phyloP scores from a whole-genome alignment of 2,113 vertebrate species.

The Trinectes maculatus region DNA sequence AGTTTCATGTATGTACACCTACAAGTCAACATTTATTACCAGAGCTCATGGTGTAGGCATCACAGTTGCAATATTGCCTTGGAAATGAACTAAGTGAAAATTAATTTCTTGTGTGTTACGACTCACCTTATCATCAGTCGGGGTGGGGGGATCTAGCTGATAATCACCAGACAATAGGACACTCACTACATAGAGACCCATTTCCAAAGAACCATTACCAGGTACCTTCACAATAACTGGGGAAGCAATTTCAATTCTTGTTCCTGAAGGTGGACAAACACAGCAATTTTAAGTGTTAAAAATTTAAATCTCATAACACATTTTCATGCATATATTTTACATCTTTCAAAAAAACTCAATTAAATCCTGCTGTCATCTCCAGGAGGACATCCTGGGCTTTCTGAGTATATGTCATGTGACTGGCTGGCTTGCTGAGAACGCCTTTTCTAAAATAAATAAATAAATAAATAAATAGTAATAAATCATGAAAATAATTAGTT shows the following conservation, averaged over 20 bases:
- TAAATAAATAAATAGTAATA: too few relatives aligned
- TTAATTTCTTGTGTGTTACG: background rate
- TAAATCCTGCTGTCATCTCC: too few relatives aligned
- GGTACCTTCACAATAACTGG: conserved; percentile 69
- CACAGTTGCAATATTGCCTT: background rate
- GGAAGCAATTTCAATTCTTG: conserved; percentile 75
- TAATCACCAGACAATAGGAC: conserved; percentile 74
- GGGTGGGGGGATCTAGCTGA: conserved; percentile 68
- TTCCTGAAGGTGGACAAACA: conserved; percentile 57
- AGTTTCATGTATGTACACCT: conserved; percentile 70
- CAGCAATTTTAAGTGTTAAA: too few relatives aligned
- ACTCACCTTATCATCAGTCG: conserved; percentile 61
- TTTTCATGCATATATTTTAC: too few relatives aligned
- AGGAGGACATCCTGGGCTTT: too few relatives aligned
- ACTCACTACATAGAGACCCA: conserved; percentile 55
- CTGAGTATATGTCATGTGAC: too few relatives aligned
- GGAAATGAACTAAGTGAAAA: background rate
- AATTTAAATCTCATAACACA: background rate
- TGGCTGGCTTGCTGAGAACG: too few relatives aligned
- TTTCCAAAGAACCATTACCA: conserved; percentile 3
- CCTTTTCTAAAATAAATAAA: too few relatives aligned
- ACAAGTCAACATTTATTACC: conserved; percentile 11
- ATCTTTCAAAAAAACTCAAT: background rate
- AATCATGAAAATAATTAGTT: too few relatives aligned
- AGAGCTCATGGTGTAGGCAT: background rate